Evolutionary conservation across 1,140 invertebrate genomes (phyloP), one percentile per base, ranked within the genome.

Genomic region (Andricus grossulariae): DNA sequence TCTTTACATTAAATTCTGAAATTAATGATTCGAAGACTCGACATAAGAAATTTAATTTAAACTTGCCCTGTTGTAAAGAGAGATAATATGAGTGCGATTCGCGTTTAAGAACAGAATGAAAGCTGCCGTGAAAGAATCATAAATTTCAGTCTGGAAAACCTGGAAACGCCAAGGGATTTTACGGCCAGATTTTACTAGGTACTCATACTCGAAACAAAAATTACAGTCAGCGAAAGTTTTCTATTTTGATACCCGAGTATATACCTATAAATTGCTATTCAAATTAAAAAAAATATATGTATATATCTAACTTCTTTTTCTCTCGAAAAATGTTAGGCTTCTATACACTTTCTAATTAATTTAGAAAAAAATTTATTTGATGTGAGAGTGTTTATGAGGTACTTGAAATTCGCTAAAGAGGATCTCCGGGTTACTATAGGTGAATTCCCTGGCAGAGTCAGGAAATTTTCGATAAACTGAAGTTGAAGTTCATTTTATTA

Each of bases 81-180:
- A 57, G 19, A 57, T 21, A 60, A 12, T 25, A 12, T 15, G 13
- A 32, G 55, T 60, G 15, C 21, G 55, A 60, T 60, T 19, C 11
- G 19, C 12, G 5, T 19, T 60, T 25, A 60, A 60, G 21, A 60
- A 60, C 55, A 60, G 25, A 19, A 60, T 60, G 55, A 60, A 60
- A 60, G 55, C 18, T 60, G 11, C 52, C 52, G 52, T 55, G 55
- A 32, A 60, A 60, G 55, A 60, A 60, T 60, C 55, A 60, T 60
- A 60, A 60, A 60, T 60, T 60, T 60, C 21, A 19, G 54, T 57
- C 18, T 57, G 16, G 21, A 21, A 60, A 13, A 60, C 21, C 55
- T 21, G 19, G 55, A 15, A 57, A 19, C 21, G 55, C 55, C 55
- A 32, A 60, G 55, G 21, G 18, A 32, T 60, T 60, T 60, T 25